Evolutionary conservation across 2,888 invertebrate species (phyloP).

Genomic region (Artemia sp.): DNA sequence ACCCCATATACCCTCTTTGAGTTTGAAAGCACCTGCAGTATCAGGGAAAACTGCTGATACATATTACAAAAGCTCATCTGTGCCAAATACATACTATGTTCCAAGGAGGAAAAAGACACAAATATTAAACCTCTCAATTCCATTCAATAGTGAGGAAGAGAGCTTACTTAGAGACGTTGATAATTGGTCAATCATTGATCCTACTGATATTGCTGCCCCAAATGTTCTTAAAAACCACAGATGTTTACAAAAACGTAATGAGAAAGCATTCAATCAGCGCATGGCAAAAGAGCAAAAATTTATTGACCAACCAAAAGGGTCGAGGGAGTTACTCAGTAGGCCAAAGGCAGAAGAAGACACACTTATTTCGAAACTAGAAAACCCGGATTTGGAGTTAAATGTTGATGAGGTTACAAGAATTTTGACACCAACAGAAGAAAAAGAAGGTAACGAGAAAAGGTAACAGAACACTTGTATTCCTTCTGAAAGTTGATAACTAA

Average conservation of each 20-base stretch:
- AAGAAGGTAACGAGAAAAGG: too few relatives aligned
- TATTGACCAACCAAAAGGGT: too few relatives aligned
- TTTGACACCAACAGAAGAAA: too few relatives aligned
- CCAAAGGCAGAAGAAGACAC: background rate
- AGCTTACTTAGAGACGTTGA: background rate
- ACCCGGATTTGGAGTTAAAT: background rate
- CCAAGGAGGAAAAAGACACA: constrained; percentile 9
- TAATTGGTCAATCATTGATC: background rate
- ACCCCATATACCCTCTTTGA: background rate
- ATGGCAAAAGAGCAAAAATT: too few relatives aligned
- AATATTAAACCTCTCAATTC: background rate
- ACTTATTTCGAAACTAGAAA: constrained; percentile 2
- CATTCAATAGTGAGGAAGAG: constrained; percentile 1
- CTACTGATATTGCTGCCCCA: background rate
- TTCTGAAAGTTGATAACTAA: too few relatives aligned
- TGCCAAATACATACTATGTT: background rate
- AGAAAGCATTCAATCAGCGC: too few relatives aligned
- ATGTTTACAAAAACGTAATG: too few relatives aligned
- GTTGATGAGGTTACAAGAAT: background rate
- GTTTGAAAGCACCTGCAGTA: background rate
- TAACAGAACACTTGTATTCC: too few relatives aligned
- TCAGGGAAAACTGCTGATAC: constrained; percentile 6
- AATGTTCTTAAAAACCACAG: too few relatives aligned
- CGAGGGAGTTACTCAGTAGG: background rate
- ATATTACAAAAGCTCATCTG: background rate